Evolutionary conservation across 2,888 invertebrate genomes (phyloP).

Genomic region (Leucophenga maculata): DNA sequence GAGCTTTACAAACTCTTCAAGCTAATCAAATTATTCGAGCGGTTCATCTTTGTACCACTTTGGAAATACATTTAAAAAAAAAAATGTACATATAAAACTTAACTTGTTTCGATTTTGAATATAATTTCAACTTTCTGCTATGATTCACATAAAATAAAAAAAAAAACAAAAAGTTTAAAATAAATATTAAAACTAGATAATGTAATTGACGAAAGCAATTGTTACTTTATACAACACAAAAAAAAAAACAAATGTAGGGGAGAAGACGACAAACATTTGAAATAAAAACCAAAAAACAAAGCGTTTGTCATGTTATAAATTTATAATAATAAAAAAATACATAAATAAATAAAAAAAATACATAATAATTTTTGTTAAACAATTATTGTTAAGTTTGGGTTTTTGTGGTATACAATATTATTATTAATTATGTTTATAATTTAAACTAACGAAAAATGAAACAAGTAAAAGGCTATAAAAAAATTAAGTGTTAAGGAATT

Average conservation of each 20-base stretch:
- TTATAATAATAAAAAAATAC: slow-evolving; percentile 28
- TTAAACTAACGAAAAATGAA: not conserved
- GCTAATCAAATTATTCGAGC: too few species aligned
- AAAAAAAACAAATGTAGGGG: slow-evolving; percentile 30
- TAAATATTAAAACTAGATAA: not conserved
- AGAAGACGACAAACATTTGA: too few species aligned
- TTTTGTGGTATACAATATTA: slow-evolving; percentile 11
- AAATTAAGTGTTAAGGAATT: slow-evolving; percentile 27
- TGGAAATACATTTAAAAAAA: too few species aligned
- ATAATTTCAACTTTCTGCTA: too few species aligned
- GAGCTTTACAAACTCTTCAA: too few species aligned
- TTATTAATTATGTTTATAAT: slow-evolving; percentile 18
- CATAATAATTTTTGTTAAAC: slow-evolving; percentile 33
- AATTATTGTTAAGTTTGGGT: slow-evolving; percentile 23
- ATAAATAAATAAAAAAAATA: slow-evolving; percentile 43
- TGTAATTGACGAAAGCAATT: slow-evolving; percentile 17
- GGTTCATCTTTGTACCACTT: too few species aligned
- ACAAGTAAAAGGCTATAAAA: slow-evolving; percentile 20
- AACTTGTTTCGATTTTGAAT: too few species aligned
- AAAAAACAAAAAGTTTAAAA: too few species aligned
- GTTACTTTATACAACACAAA: slow-evolving; percentile 32
- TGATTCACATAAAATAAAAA: too few species aligned
- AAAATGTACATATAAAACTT: too few species aligned
- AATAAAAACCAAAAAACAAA: not conserved
- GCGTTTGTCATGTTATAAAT: slow-evolving; percentile 2